These are phyloP conservation scores for Gymnocephalus cernua DNA, from an alignment of 2,113 vertebrate genomes.

Conservation along the genomic window DNA sequence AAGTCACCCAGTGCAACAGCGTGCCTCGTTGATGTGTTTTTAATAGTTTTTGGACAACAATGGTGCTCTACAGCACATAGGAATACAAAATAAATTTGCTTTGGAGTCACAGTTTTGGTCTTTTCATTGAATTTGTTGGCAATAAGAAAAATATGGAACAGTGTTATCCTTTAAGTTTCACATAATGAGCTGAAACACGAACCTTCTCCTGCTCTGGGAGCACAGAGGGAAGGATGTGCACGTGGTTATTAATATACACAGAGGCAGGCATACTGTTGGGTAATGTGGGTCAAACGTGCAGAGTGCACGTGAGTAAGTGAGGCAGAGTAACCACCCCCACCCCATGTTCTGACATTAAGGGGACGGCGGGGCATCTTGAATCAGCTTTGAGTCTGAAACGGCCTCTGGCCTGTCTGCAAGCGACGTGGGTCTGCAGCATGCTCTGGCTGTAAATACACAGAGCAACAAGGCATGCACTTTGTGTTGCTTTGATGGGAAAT, in stretches of 20 bases:
- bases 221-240: conserved; percentile 54
- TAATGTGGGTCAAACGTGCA: conserved; percentile 76
- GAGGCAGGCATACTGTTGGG: conserved; percentile 43
- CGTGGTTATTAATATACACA: conserved; percentile 72
- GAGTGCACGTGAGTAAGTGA: conserved; percentile 60
- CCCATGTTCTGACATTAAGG: conserved; percentile 34
- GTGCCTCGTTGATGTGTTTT: not conserved
- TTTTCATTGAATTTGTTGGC: not conserved
- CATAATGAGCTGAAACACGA: conserved; percentile 51
- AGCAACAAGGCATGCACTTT: conserved; percentile 5
- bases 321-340: conserved; percentile 30
- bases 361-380: conserved; percentile 48
- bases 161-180: not conserved
- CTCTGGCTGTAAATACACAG: conserved; percentile 10
- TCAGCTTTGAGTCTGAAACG: conserved; percentile 47
- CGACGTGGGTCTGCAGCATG: conserved; percentile 3
- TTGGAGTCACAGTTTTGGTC: not conserved
- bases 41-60: not conserved
- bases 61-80: not conserved
- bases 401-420: conserved; percentile 50
- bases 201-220: conserved; percentile 35
- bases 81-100: not conserved
- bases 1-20: not conserved
- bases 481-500: not conserved
- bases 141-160: not conserved